phyloP scores from a whole-genome alignment of 2,797 vertebrate species.

The Schizopygopsis pylzovi region DNA sequence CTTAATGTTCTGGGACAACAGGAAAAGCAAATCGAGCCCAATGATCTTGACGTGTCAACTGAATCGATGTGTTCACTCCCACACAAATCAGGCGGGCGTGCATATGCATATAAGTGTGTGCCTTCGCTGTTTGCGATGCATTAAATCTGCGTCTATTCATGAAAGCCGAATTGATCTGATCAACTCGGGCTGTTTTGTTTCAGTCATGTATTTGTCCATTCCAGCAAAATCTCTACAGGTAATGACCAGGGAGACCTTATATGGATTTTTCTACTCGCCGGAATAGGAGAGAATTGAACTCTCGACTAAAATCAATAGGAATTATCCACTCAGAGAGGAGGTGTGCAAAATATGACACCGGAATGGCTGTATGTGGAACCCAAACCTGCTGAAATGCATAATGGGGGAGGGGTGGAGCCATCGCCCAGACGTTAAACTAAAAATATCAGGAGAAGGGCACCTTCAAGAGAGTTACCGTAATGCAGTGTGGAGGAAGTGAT shows the following conservation, averaged over 20 bases:
- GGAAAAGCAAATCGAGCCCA: conserved; percentile 3
- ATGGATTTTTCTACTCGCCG: conserved; percentile 47
- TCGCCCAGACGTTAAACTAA: background rate
- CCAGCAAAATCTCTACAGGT: conserved; percentile 21
- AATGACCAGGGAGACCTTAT: conserved; percentile 13
- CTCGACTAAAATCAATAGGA: conserved; percentile 48
- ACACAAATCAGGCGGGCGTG: background rate
- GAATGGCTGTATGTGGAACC: background rate
- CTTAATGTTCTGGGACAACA: background rate
- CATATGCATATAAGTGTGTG: background rate
- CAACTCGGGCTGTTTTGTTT: background rate
- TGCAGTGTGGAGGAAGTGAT: background rate
- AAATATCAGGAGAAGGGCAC: conserved; percentile 32
- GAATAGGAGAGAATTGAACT: conserved; percentile 31
- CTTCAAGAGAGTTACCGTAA: conserved; percentile 24
- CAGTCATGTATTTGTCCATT: conserved; percentile 18
- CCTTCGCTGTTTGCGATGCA: background rate
- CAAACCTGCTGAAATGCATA: background rate
- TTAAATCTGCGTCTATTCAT: background rate
- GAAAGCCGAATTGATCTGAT: conserved; percentile 24
- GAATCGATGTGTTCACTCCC: background rate
- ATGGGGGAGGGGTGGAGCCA: background rate
- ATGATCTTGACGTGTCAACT: conserved; percentile 15
- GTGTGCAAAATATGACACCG: conserved; percentile 30
- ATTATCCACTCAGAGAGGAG: conserved; percentile 36